Base-by-base conservation (phyloP, 2,797 vertebrate genomes). In the Pangasius mekongensis region DNA sequence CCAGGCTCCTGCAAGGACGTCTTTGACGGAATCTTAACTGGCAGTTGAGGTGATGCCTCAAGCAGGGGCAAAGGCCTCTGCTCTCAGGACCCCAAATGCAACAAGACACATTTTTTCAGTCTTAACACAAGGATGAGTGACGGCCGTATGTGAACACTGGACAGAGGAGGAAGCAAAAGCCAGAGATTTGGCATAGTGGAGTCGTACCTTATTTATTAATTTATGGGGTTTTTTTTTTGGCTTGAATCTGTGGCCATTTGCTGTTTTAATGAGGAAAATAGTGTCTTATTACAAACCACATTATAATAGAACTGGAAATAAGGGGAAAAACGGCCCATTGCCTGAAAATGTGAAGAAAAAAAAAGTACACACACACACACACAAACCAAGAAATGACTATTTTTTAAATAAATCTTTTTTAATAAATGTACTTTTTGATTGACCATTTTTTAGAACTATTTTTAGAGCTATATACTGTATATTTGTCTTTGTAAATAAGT, bases 51-150 rank as follows among this genome's bases (percentile, higher is more conserved):
- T 96, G 97, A 96, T 94, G 96, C 96, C 97, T 95, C 94, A 94
- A 97, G 96, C 96, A 94, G 95, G 92, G 91, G 91, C 95, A 94
- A 92, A 90, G 90, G 89, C 78, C 87, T 86, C 93, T 90, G 94
- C 97, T 97, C 96, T 98, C 94, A 94, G 95, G 96, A 96, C 95
- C 96, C 97, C 97, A 97, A 97, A 97, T 90, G 92, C 90, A 92
- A 91, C 86, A 91, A 96, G 96, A 96, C 95, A 93, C 96, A 77
- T 87, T 82, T 87, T 90, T 54, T 71, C 33, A 10, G 1, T 74
- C 54, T 81, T 81, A 84, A 85, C 77, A 56, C 22, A 52, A 71
- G 85, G 73, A 85, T 92, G 89, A 91, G 58, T 92, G 91, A 92
- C 60, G 56, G 89, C 47, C 80, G 67, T 43, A 56, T 85, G 73